These are phyloP conservation scores for Tetramorium alpestre DNA, from an alignment of 1,140 invertebrate species.

Conservation along the genomic window DNA sequence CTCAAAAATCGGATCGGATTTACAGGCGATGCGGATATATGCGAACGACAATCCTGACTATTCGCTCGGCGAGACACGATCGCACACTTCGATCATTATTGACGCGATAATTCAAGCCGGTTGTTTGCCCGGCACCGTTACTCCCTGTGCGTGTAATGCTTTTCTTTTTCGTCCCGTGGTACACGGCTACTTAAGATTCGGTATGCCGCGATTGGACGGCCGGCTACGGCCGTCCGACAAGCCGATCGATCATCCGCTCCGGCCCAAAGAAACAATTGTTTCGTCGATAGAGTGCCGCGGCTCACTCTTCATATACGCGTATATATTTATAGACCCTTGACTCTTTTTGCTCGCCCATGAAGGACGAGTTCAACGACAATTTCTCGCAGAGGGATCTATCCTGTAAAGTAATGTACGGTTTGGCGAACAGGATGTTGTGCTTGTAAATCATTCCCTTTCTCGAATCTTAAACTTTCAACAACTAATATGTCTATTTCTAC, in stretches of 20 bases:
- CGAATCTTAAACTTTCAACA: neutral
- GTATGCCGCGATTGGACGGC: slow-evolving; percentile 72
- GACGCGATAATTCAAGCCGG: slow-evolving; percentile 63
- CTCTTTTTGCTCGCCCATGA: slow-evolving; percentile 1
- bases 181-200: slow-evolving; percentile 72
- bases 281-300: slow-evolving; percentile 57
- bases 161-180: slow-evolving; percentile 35
- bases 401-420: neutral
- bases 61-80: slow-evolving; percentile 11
- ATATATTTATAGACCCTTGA: slow-evolving; percentile 10
- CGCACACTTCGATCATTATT: slow-evolving; percentile 56
- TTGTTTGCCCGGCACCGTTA: slow-evolving; percentile 61
- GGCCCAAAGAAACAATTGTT: slow-evolving; percentile 74
- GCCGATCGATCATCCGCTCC: slow-evolving; percentile 75
- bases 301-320: neutral
- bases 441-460: neutral
- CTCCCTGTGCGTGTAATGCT: neutral
- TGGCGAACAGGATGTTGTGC: neutral
- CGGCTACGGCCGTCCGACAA: slow-evolving; percentile 65
- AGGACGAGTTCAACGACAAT: neutral
- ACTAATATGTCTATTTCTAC: neutral
- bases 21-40: neutral
- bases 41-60: slow-evolving; percentile 1
- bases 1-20: slow-evolving; percentile 24
- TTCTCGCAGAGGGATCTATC: neutral